These are phyloP conservation scores for Setophaga petechia DNA, from an alignment of 2,113 vertebrate species.

Conservation along the genomic window DNA sequence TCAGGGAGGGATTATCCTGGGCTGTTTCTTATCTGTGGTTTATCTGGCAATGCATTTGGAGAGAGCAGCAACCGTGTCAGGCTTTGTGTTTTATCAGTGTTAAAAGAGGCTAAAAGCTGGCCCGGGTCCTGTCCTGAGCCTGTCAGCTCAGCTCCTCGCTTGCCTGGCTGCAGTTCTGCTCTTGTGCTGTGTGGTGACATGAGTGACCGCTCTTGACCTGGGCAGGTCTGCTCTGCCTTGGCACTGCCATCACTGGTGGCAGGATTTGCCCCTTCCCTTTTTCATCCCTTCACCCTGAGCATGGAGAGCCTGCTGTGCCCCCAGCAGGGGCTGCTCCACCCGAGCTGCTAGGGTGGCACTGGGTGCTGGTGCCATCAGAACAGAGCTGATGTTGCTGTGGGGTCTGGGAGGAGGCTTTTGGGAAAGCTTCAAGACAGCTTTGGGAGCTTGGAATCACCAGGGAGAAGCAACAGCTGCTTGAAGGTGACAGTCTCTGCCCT, in stretches of 20 bases:
- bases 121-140: background rate
- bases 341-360: background rate
- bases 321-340: background rate
- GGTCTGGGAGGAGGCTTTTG: background rate
- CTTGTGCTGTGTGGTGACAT: background rate
- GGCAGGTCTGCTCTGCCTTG: background rate
- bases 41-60: constrained; percentile 34
- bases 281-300: background rate
- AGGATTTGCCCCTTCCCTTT: background rate
- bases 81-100: constrained; percentile 13
- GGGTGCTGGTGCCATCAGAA: background rate
- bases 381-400: background rate
- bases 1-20: constrained; percentile 13
- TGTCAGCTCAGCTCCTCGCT: background rate
- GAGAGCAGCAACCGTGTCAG: background rate
- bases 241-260: background rate
- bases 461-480: background rate
- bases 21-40: constrained; percentile 40
- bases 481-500: background rate
- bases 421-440: background rate
- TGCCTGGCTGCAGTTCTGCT: background rate
- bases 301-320: background rate
- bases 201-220: background rate
- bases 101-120: background rate
- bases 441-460: background rate